Evolutionary conservation across 2,113 vertebrate genomes (phyloP).

Genomic region (Mesembrinibis cayennensis): DNA sequence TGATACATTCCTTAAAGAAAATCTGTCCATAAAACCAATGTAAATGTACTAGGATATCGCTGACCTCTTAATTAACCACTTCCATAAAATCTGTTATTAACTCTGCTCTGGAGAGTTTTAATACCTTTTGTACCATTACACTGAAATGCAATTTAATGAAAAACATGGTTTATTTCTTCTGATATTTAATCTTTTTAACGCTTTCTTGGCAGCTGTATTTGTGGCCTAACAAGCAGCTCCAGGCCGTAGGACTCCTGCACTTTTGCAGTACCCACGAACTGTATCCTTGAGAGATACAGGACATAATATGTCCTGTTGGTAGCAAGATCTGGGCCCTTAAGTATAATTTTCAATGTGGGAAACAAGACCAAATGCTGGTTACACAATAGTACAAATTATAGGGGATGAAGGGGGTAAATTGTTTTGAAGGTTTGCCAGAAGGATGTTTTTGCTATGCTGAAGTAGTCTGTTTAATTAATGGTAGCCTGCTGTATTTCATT

Average conservation of each 20-base stretch:
- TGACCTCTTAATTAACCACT: conserved; percentile 20
- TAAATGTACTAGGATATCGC: neutral
- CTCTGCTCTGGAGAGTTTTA: conserved; percentile 13
- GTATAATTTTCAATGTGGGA: neutral
- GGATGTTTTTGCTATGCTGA: conserved; percentile 1
- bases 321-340: neutral
- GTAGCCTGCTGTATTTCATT: conserved; percentile 32
- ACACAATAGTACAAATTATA: neutral
- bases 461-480: conserved; percentile 18
- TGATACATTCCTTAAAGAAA: neutral
- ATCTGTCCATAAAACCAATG: neutral
- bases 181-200: neutral
- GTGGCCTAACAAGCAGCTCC: neutral
- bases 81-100: conserved; percentile 17
- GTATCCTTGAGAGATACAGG: neutral
- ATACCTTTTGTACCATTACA: neutral
- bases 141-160: neutral
- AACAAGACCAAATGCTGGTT: neutral
- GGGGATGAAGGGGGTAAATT: neutral
- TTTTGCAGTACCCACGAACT: neutral
- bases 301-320: neutral
- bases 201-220: neutral
- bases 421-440: neutral
- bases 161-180: conserved; percentile 1
- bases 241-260: neutral